Evolutionary conservation across 2,113 vertebrate species (phyloP).

Genomic region (Cavia aperea): DNA sequence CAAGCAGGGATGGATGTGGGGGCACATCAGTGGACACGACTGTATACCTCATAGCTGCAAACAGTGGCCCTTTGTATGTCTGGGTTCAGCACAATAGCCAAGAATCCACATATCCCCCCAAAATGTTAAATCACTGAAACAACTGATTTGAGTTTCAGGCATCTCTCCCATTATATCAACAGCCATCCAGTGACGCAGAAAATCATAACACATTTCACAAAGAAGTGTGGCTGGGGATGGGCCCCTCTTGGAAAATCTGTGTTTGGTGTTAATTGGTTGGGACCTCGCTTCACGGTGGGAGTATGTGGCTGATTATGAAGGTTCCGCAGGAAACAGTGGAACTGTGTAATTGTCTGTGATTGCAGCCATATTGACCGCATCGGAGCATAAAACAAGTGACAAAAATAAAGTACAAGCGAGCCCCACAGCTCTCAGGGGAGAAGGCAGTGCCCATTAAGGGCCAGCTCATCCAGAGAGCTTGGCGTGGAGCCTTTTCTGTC

Average conservation of each 20-base stretch:
- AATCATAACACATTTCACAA: background rate
- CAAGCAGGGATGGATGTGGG: background rate
- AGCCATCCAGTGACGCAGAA: background rate
- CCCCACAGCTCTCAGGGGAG: background rate
- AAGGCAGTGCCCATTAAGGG: background rate
- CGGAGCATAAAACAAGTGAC: background rate
- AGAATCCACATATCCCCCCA: background rate
- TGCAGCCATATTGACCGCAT: background rate
- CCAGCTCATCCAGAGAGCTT: background rate
- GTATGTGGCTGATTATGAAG: rapidly evolving
- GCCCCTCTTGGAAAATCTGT: background rate
- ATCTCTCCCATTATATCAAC: background rate
- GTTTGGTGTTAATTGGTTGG: background rate
- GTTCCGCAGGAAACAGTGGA: background rate
- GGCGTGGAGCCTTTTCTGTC: background rate
- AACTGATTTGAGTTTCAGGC: background rate
- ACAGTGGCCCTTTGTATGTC: rapidly evolving
- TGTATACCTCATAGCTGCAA: background rate
- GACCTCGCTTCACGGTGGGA: background rate
- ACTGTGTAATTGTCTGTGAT: background rate
- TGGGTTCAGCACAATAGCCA: background rate
- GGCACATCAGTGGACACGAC: rapidly evolving
- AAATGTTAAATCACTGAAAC: background rate
- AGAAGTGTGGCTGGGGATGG: background rate
- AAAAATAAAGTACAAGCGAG: background rate